Evolutionary conservation across 1,140 invertebrate species (phyloP), one percentile per base, ranked within the genome.

Genomic region (Pantala flavescens): DNA sequence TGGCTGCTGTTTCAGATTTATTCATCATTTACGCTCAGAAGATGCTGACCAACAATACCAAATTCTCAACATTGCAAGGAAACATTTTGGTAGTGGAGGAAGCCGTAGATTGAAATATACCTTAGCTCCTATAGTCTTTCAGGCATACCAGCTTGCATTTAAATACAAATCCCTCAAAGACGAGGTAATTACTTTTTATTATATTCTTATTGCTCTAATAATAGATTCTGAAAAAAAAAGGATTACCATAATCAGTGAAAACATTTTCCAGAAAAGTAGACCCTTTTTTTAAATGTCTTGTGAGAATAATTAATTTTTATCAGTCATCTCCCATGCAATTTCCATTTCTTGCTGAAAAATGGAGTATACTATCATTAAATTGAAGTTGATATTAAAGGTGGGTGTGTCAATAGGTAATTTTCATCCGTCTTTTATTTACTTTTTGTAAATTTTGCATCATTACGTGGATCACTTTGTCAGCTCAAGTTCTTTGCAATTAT

Each of bases 41-140:
- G 88, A 87, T 43, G 87, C 93, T 0, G 97, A 99, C 82, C 92
- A 97, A 79, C 97, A 99, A 79, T 99, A 97, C 82, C 86, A 96
- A 81, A 96, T 96, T 77, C 82, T 95, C 28, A 93, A 88, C 79
- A 88, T 90, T n/a, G 92, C 95, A 0, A 87, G 94, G 72, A 98
- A 98, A 82, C 91, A 95, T 80, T 90, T 99, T 79, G 92, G 91
- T 28, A 86, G 87, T 63, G 97, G 97, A 70, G 97, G 96, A 12
- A 90, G 92, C 36, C 87, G 90, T 73, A 86, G 97, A 73, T 93
- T 99, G 73, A 90, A 92, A 77, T 94, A 93, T 81, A 97, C 96
- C 0, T 85, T 99, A 74, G 97, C 98, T n/a, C 93, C 97, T 0
- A 87, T 99, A n/a, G 88, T 99, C 1, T 99, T 99, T 81, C 91